Conservation (phyloP, 2,888 invertebrate species). For the Acronicta psi region DNA sequence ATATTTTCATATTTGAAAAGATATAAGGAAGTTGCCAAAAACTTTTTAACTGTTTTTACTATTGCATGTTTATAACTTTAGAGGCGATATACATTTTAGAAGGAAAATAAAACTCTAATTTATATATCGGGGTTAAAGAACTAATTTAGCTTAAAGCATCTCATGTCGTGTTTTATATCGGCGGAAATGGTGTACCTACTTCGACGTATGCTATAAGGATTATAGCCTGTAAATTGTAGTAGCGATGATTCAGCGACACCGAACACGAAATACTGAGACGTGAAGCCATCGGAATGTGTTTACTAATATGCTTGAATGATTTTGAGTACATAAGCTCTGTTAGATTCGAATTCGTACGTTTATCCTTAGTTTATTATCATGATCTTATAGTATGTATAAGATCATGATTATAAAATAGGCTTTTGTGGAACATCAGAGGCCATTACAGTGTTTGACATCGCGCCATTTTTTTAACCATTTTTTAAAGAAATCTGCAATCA, state of each 20-base stretch:
- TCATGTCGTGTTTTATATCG: constrained; percentile 60
- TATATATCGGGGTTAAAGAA: constrained; percentile 61
- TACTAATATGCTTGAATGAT: constrained; percentile 38
- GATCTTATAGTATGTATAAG: constrained; percentile 1
- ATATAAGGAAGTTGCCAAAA: not conserved
- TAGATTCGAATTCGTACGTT: too few relatives aligned
- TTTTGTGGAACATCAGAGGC: too few relatives aligned
- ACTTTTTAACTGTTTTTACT: not conserved
- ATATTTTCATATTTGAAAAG: constrained; percentile 1
- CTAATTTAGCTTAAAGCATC: constrained; percentile 60
- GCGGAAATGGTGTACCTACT: constrained; percentile 59
- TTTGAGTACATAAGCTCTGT: constrained; percentile 15
- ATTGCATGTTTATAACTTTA: too few relatives aligned
- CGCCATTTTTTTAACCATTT: too few relatives aligned
- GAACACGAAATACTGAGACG: constrained; percentile 64
- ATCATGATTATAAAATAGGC: too few relatives aligned
- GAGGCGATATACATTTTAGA: constrained; percentile 9
- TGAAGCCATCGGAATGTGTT: constrained; percentile 70
- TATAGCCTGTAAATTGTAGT: constrained; percentile 62
- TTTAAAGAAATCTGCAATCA: too few relatives aligned
- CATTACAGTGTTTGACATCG: too few relatives aligned
- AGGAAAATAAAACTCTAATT: constrained; percentile 39
- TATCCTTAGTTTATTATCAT: constrained; percentile 1
- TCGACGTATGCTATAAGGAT: constrained; percentile 48
- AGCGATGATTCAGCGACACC: constrained; percentile 66